A percentile compares a stretch with the other conserved stretches of the same genome.
These are phyloP conservation scores for Atrichornis clamosus DNA, from an alignment of 2,113 vertebrate genomes.

Conservation along the genomic window DNA sequence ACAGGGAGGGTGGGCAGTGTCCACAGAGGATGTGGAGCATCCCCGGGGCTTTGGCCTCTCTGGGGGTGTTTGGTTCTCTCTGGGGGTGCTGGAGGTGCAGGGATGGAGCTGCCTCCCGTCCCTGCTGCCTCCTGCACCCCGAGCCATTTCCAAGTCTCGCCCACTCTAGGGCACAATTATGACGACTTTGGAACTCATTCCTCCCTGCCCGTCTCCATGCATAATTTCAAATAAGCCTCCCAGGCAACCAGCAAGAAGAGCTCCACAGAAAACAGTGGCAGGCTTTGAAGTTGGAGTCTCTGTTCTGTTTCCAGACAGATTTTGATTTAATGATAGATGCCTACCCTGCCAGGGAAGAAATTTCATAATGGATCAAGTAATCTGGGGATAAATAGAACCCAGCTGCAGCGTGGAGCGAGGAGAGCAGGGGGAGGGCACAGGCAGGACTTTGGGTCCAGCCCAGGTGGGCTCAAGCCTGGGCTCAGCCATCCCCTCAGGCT, in stretches of 20 bases:
- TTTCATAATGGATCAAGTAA: not conserved
- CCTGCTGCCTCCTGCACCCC: rapidly evolving
- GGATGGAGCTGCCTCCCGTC: not conserved
- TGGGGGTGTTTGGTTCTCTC: not conserved
- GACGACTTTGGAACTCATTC: not conserved
- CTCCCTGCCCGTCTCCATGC: not conserved
- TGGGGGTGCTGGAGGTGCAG: not conserved
- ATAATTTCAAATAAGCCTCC: not conserved
- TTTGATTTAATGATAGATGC: conserved; percentile 23
- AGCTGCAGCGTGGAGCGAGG: rapidly evolving
- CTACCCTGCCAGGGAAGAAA: not conserved
- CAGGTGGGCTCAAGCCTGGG: not conserved
- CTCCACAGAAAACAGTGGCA: not conserved
- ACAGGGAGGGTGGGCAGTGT: not conserved
- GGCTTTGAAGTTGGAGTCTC: conserved; percentile 29
- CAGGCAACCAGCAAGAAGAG: conserved; percentile 21
- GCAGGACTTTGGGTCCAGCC: not conserved
- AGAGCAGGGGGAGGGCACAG: not conserved
- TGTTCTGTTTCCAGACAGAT: conserved; percentile 26
- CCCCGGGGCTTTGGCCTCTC: not conserved
- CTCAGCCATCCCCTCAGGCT: not conserved
- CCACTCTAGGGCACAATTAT: not conserved
- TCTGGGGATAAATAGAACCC: not conserved
- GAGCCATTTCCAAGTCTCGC: rapidly evolving
- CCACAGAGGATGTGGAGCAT: not conserved